phyloP scores from a whole-genome alignment of 2,888 invertebrate species.

The Habroteleia sp. region DNA sequence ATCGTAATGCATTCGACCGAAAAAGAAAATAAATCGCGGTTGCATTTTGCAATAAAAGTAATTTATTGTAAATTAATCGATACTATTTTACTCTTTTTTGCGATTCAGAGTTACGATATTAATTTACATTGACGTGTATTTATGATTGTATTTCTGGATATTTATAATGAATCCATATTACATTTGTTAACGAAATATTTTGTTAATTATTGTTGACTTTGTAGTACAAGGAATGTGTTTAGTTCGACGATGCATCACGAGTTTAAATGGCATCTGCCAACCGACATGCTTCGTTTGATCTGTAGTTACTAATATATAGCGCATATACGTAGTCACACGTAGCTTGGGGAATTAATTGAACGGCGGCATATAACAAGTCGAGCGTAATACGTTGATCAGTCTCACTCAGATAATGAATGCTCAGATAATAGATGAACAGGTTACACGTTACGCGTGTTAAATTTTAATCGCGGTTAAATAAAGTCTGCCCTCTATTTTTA shows the following conservation, averaged over 20 bases:
- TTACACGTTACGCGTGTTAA: conserved; percentile 55
- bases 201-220: conserved; percentile 32
- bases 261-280: conserved; percentile 63
- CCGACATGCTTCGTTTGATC: conserved; percentile 66
- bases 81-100: too few relatives aligned
- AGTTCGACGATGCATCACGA: conserved; percentile 35
- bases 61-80: too few relatives aligned
- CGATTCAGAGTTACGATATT: too few relatives aligned
- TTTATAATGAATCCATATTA: too few relatives aligned
- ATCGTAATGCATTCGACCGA: conserved; percentile 24
- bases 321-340: conserved; percentile 40
- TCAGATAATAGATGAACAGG: conserved; percentile 62
- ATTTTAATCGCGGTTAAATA: conserved; percentile 48
- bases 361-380: conserved; percentile 61
- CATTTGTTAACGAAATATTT: too few relatives aligned
- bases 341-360: conserved; percentile 66
- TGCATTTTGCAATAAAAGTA: conserved; percentile 17
- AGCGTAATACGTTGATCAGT: conserved; percentile 63
- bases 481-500: conserved; percentile 21
- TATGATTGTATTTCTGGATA: too few relatives aligned
- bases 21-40: neutral
- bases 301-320: conserved; percentile 59
- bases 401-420: conserved; percentile 61
- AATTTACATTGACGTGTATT: too few relatives aligned
- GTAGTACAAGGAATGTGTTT: conserved; percentile 36